Evolutionary conservation across 2,113 vertebrate genomes (phyloP).

Genomic region (Sinocyclocheilus rhinocerous): DNA sequence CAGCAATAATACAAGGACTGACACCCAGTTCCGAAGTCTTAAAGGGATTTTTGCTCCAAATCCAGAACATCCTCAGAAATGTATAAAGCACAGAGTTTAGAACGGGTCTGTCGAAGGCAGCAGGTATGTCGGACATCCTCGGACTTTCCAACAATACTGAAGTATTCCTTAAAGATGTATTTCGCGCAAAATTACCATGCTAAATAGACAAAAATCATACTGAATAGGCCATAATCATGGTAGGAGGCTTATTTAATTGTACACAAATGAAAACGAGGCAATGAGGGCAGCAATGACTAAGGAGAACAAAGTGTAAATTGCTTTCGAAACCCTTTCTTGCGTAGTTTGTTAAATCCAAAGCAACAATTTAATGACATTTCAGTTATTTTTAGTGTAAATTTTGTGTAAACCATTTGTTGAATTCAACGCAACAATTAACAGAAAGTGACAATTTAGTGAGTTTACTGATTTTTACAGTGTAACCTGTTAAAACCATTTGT

Average conservation of each 20-base stretch:
- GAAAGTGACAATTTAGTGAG: neutral
- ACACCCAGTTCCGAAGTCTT: constrained; percentile 62
- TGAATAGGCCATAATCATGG: neutral
- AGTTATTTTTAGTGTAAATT: neutral
- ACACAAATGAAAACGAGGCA: neutral
- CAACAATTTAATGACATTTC: neutral
- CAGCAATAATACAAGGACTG: constrained; percentile 44
- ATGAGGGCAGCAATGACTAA: neutral
- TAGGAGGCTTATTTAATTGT: neutral
- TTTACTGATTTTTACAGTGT: too few relatives aligned
- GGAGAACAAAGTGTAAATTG: neutral
- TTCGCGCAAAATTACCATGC: constrained; percentile 2
- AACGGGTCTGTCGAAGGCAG: constrained; percentile 5
- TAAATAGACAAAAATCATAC: neutral
- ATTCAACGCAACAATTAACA: too few relatives aligned
- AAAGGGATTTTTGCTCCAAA: constrained; percentile 71
- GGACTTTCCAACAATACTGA: constrained; percentile 6
- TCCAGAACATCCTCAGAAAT: constrained; percentile 5
- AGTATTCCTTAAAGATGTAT: neutral
- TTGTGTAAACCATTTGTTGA: neutral
- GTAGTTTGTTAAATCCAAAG: neutral
- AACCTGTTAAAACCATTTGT: too few relatives aligned
- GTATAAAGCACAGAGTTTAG: constrained; percentile 13
- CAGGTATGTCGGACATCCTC: neutral
- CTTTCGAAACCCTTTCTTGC: neutral